phyloP scores from a whole-genome alignment of 2,113 vertebrate species.

The Bothrops jararaca region DNA sequence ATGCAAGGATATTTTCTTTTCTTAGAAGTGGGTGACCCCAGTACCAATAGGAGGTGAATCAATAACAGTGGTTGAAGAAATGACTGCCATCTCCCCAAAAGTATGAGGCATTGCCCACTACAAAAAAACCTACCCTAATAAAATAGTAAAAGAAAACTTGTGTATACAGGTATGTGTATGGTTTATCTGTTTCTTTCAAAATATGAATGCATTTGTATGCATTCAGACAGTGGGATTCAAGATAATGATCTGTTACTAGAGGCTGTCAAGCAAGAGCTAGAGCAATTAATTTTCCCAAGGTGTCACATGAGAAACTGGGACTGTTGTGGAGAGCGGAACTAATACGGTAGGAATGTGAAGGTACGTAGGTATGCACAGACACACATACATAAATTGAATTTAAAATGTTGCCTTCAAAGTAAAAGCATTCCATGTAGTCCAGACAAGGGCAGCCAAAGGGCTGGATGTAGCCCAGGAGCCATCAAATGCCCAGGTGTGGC shows the following conservation, averaged over 20 bases:
- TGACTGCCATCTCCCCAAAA: neutral
- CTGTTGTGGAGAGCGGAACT: neutral
- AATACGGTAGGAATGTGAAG: neutral
- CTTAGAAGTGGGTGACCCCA: neutral
- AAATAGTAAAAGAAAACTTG: neutral
- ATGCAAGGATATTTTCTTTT: neutral
- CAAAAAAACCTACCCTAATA: neutral
- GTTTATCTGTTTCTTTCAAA: neutral
- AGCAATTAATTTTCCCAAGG: neutral
- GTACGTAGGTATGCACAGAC: neutral
- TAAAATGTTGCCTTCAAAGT: neutral
- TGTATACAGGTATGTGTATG: neutral
- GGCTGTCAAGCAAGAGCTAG: neutral
- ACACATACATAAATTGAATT: neutral
- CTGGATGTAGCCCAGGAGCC: neutral
- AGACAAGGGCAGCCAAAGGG: neutral
- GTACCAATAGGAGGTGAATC: neutral
- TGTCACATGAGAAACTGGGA: neutral
- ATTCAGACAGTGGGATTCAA: neutral
- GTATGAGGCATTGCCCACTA: neutral
- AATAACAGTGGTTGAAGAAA: constrained; percentile 20
- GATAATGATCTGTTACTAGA: neutral
- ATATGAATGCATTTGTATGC: neutral
- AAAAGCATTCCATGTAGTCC: neutral
- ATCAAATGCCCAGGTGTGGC: neutral